phyloP scores from a whole-genome alignment of 2,113 vertebrate genomes.

The Nannobrachium achirus region DNA sequence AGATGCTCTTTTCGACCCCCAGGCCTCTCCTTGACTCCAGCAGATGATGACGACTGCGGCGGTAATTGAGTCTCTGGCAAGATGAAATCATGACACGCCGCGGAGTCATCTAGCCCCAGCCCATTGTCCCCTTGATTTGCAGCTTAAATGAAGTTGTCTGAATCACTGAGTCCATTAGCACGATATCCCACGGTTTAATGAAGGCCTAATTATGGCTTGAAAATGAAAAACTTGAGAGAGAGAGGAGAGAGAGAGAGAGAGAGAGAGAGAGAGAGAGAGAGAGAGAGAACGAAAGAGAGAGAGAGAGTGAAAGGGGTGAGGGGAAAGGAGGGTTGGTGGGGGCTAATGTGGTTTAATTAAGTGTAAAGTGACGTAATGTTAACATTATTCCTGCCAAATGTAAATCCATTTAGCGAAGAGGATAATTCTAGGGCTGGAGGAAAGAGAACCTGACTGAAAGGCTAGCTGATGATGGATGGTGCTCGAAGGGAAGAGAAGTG shows the following conservation, averaged over 20 bases:
- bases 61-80: conserved; percentile 61
- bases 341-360: conserved; percentile 58
- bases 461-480: conserved; percentile 7
- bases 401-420: conserved; percentile 38
- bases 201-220: conserved; percentile 74
- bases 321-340: not conserved
- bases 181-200: conserved; percentile 70
- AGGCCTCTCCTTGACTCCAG: conserved; percentile 39
- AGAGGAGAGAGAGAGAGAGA: conserved; percentile 36
- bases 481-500: not conserved
- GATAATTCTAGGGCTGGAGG: conserved; percentile 25
- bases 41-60: conserved; percentile 33
- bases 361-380: conserved; percentile 49
- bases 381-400: conserved; percentile 54
- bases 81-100: conserved; percentile 62
- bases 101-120: conserved; percentile 39
- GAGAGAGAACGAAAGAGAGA: not conserved
- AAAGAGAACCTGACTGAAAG: conserved; percentile 8
- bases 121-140: conserved; percentile 67
- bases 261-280: conserved; percentile 14
- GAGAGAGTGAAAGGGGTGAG: not conserved
- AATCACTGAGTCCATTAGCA: conserved; percentile 74
- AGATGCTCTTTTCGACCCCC: conserved; percentile 16
- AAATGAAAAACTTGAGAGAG: conserved; percentile 51
- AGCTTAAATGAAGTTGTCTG: conserved; percentile 62